phyloP scores from a whole-genome alignment of 2,888 invertebrate genomes.

The Bugula neritina region DNA sequence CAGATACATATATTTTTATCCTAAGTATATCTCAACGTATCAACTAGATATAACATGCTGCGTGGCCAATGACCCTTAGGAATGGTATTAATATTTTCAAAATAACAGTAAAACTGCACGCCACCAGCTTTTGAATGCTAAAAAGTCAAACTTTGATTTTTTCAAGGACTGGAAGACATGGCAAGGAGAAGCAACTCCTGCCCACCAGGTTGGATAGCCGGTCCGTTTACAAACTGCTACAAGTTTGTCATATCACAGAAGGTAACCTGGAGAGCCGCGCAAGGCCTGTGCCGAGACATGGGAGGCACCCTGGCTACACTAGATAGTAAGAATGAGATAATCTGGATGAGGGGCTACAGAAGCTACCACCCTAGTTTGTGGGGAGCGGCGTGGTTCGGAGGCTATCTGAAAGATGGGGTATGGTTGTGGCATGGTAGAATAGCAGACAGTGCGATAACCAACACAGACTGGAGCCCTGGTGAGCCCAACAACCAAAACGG shows the following conservation, averaged over 20 bases:
- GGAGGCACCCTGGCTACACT: neutral
- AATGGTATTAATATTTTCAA: no score
- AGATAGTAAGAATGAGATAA: neutral
- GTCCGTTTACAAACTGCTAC: neutral
- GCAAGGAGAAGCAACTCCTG: neutral
- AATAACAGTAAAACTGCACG: no score
- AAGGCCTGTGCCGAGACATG: neutral
- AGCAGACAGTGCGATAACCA: neutral
- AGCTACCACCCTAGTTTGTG: neutral
- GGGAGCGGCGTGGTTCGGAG: neutral
- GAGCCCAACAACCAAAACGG: neutral
- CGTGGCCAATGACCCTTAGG: no score
- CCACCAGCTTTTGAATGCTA: no score
- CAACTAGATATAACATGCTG: no score
- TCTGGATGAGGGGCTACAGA: constrained; percentile 12
- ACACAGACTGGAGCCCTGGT: neutral
- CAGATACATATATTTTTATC: no score
- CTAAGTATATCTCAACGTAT: no score
- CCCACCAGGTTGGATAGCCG: neutral
- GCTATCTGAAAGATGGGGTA: neutral
- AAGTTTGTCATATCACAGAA: neutral
- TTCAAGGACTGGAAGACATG: no score
- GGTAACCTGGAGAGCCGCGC: neutral
- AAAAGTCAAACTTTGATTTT: no score
- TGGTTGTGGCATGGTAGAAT: neutral